Evolutionary conservation across 1,140 invertebrate genomes (phyloP), one percentile per base, ranked within the genome.

Genomic region (Lordiphosa clarofinis): DNA sequence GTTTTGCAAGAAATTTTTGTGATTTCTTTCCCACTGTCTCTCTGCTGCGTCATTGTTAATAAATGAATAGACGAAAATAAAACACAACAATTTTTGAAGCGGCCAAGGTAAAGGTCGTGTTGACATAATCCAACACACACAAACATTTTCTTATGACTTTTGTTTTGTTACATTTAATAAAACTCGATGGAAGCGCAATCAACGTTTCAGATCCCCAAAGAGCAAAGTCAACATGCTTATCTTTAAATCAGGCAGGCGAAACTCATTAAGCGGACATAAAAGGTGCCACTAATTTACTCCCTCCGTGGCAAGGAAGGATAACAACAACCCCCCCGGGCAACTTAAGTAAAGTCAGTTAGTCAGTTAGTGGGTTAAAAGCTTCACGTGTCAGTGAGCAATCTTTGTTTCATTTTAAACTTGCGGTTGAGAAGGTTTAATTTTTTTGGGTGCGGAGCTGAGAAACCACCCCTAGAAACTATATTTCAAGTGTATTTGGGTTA

Each of bases 1-100:
- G 46, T 63, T 56, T 58, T 49, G 56, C 66, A 48, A 66, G 49
- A 64, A 65, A 56, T 72, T 72, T 72, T 63, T 37, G 35, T 71
- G 58, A 62, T 54, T 65, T 64, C 49, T 36, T 28, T 28, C 24
- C 37, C n/a, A 37, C 21, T 21, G 9, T 21, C n/a, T 43, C 8
- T 19, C 8, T 59, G 59, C 59, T 75, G 56, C 65, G 73, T 75
- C 73, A 75, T 75, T 76, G 60, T 75, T 75, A 57, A 71, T 75
- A 75, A 75, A 76, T 58, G 39, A 54, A 67, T 11, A 19, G 28
- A 28, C 28, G 6, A 31, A 5, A 31, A 19, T 19, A 15, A 35
- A 24, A 47, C 44, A 35, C 24, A 61, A 47, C 19, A 47, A 21
- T 37, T 38, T 38, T 31, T 59, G 31, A 49, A 42, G 56, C 37